Conservation (phyloP, 2,888 invertebrate species). For the Eupeodes luniger region DNA sequence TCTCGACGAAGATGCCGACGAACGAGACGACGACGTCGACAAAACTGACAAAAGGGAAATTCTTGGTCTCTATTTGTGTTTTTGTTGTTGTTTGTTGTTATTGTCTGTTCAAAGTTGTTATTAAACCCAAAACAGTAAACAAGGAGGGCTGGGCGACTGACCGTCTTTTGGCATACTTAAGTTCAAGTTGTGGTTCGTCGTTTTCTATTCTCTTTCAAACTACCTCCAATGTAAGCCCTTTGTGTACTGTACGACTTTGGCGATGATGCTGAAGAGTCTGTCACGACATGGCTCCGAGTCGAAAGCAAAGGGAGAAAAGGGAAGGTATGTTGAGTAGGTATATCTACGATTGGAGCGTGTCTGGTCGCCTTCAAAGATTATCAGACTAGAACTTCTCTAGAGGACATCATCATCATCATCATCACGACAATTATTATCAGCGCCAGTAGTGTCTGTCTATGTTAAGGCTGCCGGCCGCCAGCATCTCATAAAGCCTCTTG, state of each 20-base stretch:
- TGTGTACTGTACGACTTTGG: not conserved
- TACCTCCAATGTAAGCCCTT: conserved; percentile 36
- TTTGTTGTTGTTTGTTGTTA: too few species aligned
- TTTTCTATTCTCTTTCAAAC: conserved; percentile 41
- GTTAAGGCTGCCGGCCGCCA: not conserved
- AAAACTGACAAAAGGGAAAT: conserved; percentile 35
- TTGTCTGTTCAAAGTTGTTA: conserved; percentile 7
- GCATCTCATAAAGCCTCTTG: conserved; percentile 24
- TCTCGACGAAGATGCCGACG: too few species aligned
- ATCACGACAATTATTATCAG: not conserved
- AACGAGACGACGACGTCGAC: not conserved
- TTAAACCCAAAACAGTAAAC: conserved; percentile 44
- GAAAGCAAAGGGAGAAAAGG: not conserved
- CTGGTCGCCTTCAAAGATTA: conserved; percentile 65
- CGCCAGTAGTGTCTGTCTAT: not conserved
- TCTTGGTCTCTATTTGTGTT: not conserved
- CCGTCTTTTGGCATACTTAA: conserved; percentile 68
- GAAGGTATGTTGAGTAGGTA: not conserved
- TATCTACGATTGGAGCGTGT: conserved; percentile 35
- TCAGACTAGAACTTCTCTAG: conserved; percentile 58
- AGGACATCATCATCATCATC: conserved; percentile 60
- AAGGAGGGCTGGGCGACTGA: not conserved
- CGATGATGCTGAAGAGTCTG: conserved; percentile 10
- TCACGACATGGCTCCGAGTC: conserved; percentile 7
- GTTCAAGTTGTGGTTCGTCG: conserved; percentile 54